These are phyloP conservation scores for Virgularia gustaviana DNA, from an alignment of 92 coral and sea anemone genomes.

Conservation along the genomic window DNA sequence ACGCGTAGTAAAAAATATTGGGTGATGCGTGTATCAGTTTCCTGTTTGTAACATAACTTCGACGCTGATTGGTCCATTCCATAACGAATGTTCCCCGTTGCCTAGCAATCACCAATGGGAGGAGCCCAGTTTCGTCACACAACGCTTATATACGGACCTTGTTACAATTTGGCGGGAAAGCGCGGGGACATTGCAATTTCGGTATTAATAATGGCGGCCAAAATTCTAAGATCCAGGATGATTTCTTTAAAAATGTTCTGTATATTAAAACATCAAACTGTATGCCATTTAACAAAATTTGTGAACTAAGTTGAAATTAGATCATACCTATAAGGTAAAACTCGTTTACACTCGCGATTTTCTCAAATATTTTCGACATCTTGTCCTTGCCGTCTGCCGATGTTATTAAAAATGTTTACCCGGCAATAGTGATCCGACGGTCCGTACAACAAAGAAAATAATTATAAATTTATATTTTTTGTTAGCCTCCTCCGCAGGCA, in stretches of 20 bases:
- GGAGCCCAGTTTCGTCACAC: neutral
- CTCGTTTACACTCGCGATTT: no score
- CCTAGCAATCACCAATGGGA: neutral
- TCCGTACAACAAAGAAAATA: no score
- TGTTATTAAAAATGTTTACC: no score
- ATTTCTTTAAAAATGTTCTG: neutral
- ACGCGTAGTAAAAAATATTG: constrained; percentile 32
- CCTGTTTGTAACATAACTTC: constrained; percentile 1
- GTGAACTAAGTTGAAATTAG: neutral
- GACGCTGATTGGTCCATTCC: constrained; percentile 29
- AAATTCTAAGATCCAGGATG: no score
- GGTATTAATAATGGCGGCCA: no score
- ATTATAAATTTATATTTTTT: no score
- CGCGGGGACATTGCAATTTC: neutral
- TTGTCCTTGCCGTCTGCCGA: no score
- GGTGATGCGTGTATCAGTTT: neutral
- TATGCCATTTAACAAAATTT: neutral
- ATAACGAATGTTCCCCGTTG: neutral
- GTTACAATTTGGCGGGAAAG: constrained; percentile 30
- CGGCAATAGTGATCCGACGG: no score
- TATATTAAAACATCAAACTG: neutral
- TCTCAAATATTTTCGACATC: no score
- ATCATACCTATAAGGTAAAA: neutral
- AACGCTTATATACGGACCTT: neutral
- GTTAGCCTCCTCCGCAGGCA: no score